Evolutionary conservation across 2,888 invertebrate species (phyloP), one percentile per base, ranked within the genome.

Genomic region (Morinoia aosen): DNA sequence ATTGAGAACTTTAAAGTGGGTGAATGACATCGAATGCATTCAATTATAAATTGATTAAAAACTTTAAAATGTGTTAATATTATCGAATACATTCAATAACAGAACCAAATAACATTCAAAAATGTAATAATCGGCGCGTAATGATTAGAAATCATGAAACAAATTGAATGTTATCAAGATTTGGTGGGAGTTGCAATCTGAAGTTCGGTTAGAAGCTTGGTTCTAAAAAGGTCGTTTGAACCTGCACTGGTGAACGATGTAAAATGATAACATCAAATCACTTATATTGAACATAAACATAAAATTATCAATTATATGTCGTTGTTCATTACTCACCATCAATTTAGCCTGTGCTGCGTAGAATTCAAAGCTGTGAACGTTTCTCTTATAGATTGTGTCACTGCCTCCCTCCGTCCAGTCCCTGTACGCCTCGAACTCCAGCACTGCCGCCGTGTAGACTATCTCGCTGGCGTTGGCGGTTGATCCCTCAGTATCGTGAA

Each of bases 351-450:
- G 64, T 10, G 95, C 76, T 33, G 94, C 96, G 56, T 95, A 96
- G 19, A 95, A 88, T 33, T 95, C 64, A 39, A 96, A 91, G 91
- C 95, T 95, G 88, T 56, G 48, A 8, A 88, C 93, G 64, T 96
- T 96, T 64, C 93, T 93, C 58, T 33, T 88, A 16, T 91, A 57
- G 10, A 96, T 95, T 10, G 48, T 61, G 12, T 93, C 95, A 11
- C 95, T 95, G 4, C 96, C 96, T 33, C 57, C 95, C 7, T 95
- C 95, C 7, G 95, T 95, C 95, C 88, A 95, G 19, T 95, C 57
- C 14, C 76, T 58, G 57, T 95, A 95, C 2, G 96, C 40, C 95
- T 96, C 96, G n/a, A 95, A 95, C 56, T 96, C 96, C 95, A 96
- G 94, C 56, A 96, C 96, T 0, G 95, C 96, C 48, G 93, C 96